Base-by-base conservation (phyloP, 2,113 vertebrate species). In the Vimba vimba region DNA sequence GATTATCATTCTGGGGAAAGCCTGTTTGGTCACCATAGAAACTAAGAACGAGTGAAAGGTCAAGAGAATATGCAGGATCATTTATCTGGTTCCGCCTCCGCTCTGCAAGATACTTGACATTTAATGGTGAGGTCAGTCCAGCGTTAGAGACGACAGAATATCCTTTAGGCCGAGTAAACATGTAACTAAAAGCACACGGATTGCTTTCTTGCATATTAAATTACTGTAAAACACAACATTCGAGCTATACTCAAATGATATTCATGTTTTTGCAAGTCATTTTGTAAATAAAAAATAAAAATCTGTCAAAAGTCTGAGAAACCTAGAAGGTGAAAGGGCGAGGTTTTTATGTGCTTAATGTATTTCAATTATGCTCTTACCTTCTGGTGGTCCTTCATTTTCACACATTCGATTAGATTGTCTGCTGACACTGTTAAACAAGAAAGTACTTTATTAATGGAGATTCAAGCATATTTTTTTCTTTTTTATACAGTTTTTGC, bases 321-420 rank as follows among this genome's bases (percentile, higher is more conserved):
- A 30, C 43, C n/a, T 33, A 68, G 23, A 45, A 11, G 45, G 17
- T 21, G 33, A 68, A 50, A 66, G 19, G 3, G n/a, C 0, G 21
- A 52, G 25, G 25, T 52, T 47, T 83, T 25, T 83, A 83, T n/a
- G 47, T 11, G 30, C 30, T 79, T 60, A 39, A 79, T 45, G 19
- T 55, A 50, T 66, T 69, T 19, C 39, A 57, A 36, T 11, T 33
- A n/a, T 81, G 27, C 13, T 64, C 90, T 91, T 93, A 98, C 98
- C 96, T 94, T 96, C 87, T 94, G 94, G 83, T 95, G 90, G 85
- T 98, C 94, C n/a, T 95, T 96, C 11, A 87, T 96, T 93, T 95
- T 97, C 90, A 97, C 96, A 89, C 96, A 96, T 83, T 97, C 95
- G 57, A 97, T 93, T 73, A 98, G 91, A 89, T 91, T 86, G 74